These are phyloP conservation scores for Coelinius sp. DNA, from an alignment of 2,888 invertebrate species.

Conservation along the genomic window DNA sequence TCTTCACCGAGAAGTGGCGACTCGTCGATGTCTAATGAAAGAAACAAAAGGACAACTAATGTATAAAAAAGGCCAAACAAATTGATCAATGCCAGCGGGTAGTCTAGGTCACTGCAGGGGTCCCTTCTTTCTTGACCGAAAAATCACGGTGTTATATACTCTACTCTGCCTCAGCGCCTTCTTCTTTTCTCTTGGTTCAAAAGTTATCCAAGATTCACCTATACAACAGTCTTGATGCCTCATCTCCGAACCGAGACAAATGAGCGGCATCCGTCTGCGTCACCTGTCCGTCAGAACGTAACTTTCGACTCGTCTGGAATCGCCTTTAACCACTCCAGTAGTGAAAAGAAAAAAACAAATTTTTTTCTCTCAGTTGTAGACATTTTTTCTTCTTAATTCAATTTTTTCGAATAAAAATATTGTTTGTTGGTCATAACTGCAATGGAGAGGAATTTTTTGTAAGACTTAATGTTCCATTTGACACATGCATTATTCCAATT, in stretches of 20 bases:
- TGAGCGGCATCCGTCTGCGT: slow-evolving; percentile 70
- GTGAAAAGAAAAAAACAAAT: slow-evolving; percentile 2
- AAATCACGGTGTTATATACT: slow-evolving; percentile 53
- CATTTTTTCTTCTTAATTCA: no score
- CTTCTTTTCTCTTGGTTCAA: slow-evolving; percentile 31
- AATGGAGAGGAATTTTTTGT: no score
- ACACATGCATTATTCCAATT: no score
- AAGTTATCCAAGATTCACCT: slow-evolving; percentile 44
- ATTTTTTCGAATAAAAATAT: no score
- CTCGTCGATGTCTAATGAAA: slow-evolving; percentile 37
- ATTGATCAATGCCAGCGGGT: slow-evolving; percentile 64
- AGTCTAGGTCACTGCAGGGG: slow-evolving; percentile 59
- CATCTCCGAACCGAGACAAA: slow-evolving; percentile 69
- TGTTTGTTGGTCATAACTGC: no score
- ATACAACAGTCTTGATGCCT: slow-evolving; percentile 56
- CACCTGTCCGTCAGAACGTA: slow-evolving; percentile 69
- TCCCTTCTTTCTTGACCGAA: slow-evolving; percentile 59
- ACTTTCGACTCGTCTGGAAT: slow-evolving; percentile 59
- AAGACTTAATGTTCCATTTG: no score
- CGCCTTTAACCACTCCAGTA: slow-evolving; percentile 19
- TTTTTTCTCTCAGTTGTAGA: slow-evolving; percentile 36
- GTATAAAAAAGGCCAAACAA: slow-evolving; percentile 60
- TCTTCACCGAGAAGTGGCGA: slow-evolving; percentile 35
- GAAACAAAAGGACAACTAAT: slow-evolving; percentile 48
- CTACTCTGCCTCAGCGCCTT: slow-evolving; percentile 39